phyloP scores from a whole-genome alignment of 2,113 vertebrate genomes.

The Holacanthus passer region DNA sequence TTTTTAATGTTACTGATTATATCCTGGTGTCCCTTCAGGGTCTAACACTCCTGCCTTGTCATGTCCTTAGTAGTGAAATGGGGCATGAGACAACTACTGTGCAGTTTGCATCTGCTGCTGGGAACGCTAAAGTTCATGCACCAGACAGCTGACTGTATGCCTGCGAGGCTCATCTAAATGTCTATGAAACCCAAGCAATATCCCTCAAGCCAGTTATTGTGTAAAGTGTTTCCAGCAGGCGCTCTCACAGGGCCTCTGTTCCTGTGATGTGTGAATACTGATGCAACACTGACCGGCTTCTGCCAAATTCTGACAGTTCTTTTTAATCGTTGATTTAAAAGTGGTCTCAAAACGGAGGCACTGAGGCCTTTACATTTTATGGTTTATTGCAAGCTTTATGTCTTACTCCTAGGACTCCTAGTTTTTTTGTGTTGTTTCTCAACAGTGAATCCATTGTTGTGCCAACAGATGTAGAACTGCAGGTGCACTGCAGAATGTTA shows the following conservation, averaged over 20 bases:
- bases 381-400: conserved; percentile 28
- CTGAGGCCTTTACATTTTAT: conserved; percentile 50
- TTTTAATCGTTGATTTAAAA: conserved; percentile 68
- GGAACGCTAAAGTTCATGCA: conserved; percentile 33
- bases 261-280: conserved; percentile 74
- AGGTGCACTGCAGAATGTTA: conserved; percentile 55
- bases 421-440: conserved; percentile 31
- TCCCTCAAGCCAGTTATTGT: conserved; percentile 70
- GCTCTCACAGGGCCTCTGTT: conserved; percentile 51
- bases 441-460: conserved; percentile 21
- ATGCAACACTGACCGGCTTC: conserved; percentile 63
- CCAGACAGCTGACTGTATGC: conserved; percentile 49
- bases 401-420: conserved; percentile 4
- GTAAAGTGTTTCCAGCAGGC: conserved; percentile 70
- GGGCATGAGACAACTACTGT: conserved; percentile 8
- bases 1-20: conserved; percentile 20
- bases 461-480: conserved; percentile 18
- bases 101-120: conserved; percentile 3
- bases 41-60: conserved; percentile 17
- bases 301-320: conserved; percentile 62
- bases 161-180: conserved; percentile 63
- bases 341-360: conserved; percentile 32
- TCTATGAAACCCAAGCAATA: conserved; percentile 53
- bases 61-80: conserved; percentile 21
- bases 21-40: conserved; percentile 14